Evolutionary conservation across 2,113 vertebrate genomes (phyloP), one percentile per base, ranked within the genome.

Genomic region (Clarias macrocephalus): DNA sequence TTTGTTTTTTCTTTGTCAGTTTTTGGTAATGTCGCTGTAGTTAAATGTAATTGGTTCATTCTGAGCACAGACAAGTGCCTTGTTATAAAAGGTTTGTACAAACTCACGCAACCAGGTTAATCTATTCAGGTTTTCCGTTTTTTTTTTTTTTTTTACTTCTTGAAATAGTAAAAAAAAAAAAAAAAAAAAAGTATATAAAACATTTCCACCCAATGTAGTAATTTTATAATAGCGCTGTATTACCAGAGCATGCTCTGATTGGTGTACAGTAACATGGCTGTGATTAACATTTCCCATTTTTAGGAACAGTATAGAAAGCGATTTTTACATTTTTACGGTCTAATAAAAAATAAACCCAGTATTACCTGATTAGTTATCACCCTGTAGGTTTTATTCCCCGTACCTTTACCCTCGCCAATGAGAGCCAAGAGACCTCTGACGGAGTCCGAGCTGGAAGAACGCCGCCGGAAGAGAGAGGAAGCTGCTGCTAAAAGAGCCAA

Each of bases 401-500:
- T 93, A 23, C 92, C 95, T 0, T 23, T 89, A 28, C 91, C 86
- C 1, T 90, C 86, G 11, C 87, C 95, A 0, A 12, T 42, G 18
- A 96, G 94, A 90, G 96, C 96, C 88, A 96, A 96, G 87, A 95
- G 90, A 65, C 84, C 93, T 30, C 82, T 97, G 12, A 97, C 94
- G 0, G 89, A 95, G 42, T 95, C 93, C 12, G 97, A 98, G 88
- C 91, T 96, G 83, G 95, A 97, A 84, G 87, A 93, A 37, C 93
- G 94, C 82, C 91, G 82, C 23, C 92, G 92, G 92, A 96, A 90
- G 89, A 92, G 91, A 72, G 93, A 96, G 89, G 97, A 96, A 90
- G 93, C 95, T 66, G 95, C 95, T 28, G 96, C 95, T 68, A 97
- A 98, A 92, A 96, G 94, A 91, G 96, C 94, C 91, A 96, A 89